Conservation (phyloP, 2,113 vertebrate species). For the Periophthalmodon schlosseri region DNA sequence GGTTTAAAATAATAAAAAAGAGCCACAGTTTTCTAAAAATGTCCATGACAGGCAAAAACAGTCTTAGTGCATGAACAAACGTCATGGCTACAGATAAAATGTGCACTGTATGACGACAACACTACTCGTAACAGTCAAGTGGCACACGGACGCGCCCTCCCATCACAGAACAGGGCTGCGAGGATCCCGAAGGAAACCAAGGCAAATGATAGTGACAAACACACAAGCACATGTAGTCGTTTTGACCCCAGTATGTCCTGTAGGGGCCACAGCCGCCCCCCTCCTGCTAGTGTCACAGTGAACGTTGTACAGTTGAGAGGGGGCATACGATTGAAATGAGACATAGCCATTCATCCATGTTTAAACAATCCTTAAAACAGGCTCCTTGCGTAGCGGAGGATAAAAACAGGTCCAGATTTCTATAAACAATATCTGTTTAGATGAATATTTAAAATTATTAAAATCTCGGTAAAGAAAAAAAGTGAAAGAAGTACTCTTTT, state of each 20-base stretch:
- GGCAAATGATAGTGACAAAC: slow-evolving; percentile 47
- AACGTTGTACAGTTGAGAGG: slow-evolving; percentile 62
- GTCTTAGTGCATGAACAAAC: slow-evolving; percentile 56
- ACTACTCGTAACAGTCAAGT: slow-evolving; percentile 78
- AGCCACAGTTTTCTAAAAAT: slow-evolving; percentile 52
- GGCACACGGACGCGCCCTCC: slow-evolving; percentile 66
- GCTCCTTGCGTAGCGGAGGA: slow-evolving; percentile 24
- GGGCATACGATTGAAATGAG: slow-evolving; percentile 10
- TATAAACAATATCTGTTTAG: slow-evolving; percentile 20
- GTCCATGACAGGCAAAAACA: slow-evolving; percentile 49
- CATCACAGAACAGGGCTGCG: slow-evolving; percentile 34
- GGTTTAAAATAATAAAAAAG: slow-evolving; percentile 45
- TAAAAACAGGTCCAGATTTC: slow-evolving; percentile 30
- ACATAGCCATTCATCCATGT: slow-evolving; percentile 31
- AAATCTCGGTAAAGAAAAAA: slow-evolving; percentile 29
- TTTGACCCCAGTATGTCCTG: slow-evolving; percentile 31
- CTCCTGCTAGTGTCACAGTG: slow-evolving; percentile 68
- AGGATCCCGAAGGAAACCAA: slow-evolving; percentile 59
- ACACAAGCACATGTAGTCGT: slow-evolving; percentile 25
- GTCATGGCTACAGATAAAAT: slow-evolving; percentile 40
- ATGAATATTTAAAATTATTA: slow-evolving; percentile 20
- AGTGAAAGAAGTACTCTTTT: slow-evolving; percentile 19
- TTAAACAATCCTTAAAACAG: slow-evolving; percentile 43
- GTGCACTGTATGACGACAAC: slow-evolving; percentile 67
- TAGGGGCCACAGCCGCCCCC: slow-evolving; percentile 25